These are phyloP conservation scores for Centropyge bicolor DNA, from an alignment of 2,797 vertebrate genomes.

Conservation along the genomic window DNA sequence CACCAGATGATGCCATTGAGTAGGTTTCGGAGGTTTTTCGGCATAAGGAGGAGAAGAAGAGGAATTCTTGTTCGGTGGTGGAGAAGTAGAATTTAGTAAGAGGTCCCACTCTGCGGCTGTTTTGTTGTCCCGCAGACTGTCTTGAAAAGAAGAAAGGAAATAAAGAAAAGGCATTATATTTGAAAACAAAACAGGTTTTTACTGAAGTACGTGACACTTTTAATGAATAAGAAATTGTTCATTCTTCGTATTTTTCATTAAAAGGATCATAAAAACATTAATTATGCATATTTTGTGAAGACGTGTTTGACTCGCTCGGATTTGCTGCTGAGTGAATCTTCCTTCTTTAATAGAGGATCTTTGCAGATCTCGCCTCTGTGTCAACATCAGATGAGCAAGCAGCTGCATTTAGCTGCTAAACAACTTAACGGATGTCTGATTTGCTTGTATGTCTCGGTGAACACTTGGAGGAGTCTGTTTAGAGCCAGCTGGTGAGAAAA, in stretches of 20 bases:
- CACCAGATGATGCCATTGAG: background rate
- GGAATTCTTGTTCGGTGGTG: background rate
- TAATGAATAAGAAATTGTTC: background rate
- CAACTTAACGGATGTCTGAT: background rate
- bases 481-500: constrained; percentile 24
- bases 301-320: too few species aligned
- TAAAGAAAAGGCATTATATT: too few species aligned
- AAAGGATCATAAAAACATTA: too few species aligned
- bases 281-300: background rate
- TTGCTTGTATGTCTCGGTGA: background rate
- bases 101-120: constrained; percentile 41
- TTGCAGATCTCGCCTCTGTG: constrained; percentile 36
- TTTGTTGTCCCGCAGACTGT: background rate
- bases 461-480: background rate
- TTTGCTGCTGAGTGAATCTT: background rate
- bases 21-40: background rate
- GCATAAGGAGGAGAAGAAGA: background rate
- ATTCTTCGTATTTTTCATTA: too few species aligned
- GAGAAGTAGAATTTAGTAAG: background rate
- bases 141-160: background rate
- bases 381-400: constrained; percentile 61
- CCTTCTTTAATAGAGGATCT: constrained; percentile 38
- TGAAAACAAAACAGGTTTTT: background rate
- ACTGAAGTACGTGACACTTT: too few species aligned
- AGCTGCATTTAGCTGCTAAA: constrained; percentile 11